Conservation (phyloP, 2,113 vertebrate genomes). For the Callipepla squamata region DNA sequence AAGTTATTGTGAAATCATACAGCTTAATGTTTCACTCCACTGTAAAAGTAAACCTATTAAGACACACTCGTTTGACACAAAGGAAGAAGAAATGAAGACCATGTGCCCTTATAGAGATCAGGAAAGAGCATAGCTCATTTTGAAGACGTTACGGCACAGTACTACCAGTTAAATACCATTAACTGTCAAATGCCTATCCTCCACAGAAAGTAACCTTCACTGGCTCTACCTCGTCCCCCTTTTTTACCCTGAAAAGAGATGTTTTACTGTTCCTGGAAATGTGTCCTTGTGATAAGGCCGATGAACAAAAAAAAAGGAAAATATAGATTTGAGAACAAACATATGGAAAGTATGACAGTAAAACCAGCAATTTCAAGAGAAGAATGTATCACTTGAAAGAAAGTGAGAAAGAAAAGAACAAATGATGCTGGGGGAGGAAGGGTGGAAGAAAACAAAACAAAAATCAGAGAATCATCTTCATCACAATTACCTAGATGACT, state of each 20-base stretch:
- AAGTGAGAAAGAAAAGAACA: not conserved
- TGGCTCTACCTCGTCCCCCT: not conserved
- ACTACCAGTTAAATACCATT: not conserved
- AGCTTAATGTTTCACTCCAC: not conserved
- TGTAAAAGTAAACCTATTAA: not conserved
- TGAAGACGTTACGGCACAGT: not conserved
- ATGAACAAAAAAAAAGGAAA: not conserved
- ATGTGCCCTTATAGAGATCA: not conserved
- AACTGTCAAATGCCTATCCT: not conserved
- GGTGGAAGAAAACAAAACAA: not conserved
- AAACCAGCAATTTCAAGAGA: not conserved
- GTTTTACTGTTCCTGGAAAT: not conserved
- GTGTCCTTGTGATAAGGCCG: not conserved
- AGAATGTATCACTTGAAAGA: not conserved
- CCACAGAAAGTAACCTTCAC: not conserved
- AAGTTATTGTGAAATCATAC: not conserved
- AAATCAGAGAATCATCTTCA: not conserved
- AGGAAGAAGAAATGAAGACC: not conserved
- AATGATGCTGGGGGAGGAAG: not conserved
- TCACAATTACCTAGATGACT: not conserved
- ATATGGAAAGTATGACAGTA: not conserved
- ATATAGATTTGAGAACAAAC: not conserved
- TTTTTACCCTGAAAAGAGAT: not conserved
- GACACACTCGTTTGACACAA: not conserved
- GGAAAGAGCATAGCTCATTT: not conserved